Evolutionary conservation across 2,888 invertebrate genomes (phyloP), one percentile per base, ranked within the genome.

Genomic region (Stratiomys singularior): DNA sequence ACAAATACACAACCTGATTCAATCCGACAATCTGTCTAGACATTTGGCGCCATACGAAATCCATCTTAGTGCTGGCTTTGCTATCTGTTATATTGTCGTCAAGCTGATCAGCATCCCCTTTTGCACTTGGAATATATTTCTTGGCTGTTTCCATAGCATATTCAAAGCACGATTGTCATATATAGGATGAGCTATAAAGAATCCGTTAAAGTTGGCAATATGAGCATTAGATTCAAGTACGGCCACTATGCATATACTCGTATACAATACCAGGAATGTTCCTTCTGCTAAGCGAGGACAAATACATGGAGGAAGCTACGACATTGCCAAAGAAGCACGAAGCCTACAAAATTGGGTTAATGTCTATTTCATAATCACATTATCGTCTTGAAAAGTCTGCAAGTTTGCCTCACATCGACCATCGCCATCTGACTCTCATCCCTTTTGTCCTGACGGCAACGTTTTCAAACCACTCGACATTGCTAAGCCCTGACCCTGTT

Each of bases 1-100:
- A 27, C 25, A 15, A 37, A 37, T 30, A 58, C 74, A 23, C 47
- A 63, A 27, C 37, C 52, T 21, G 52, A 47, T 66, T 27, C 44
- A n/a, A n/a, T 18, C 64, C 78, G 78, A 78, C 78, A 77, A 11
- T 66, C 52, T 64, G 78, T 78, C 78, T 78, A 78, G 78, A 78
- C 78, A 72, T 27, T 72, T n/a, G 78, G 72, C 78, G 78, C 78
- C 78, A 74, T 27, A 13, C 37, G 60, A 28, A 52, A 64, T 25
- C 27, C 63, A 58, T 60, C 74, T 60, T 18, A 58, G 9, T 72
- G 13, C 28, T 9, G 21, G 7, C n/a, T 37, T 9, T 23, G 13
- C 47, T 28, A n/a, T 69, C 30, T 25, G 1, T 44, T 21, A 69
- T 23, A 15, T 47, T 69, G 25, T 69, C 25, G 47, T 69, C 69